phyloP scores from a whole-genome alignment of 2,797 vertebrate species.

The Chelmon rostratus region DNA sequence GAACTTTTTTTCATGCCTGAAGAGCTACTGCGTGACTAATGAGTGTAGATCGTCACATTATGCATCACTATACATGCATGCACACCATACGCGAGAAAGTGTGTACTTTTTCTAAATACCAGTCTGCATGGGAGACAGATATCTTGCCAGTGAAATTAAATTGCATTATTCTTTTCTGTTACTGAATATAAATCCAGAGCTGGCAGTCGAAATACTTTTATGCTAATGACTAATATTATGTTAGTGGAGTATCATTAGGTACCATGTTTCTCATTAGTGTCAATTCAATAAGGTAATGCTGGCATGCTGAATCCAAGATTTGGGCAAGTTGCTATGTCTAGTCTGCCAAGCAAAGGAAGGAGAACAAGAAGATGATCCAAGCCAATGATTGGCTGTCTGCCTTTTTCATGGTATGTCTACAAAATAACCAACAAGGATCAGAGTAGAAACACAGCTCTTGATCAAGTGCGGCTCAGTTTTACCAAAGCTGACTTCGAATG shows the following conservation, averaged over 20 bases:
- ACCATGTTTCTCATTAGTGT: constrained; percentile 31
- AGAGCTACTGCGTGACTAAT: constrained; percentile 30
- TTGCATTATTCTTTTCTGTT: neutral
- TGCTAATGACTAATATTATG: neutral
- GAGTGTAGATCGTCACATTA: constrained; percentile 7
- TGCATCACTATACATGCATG: constrained; percentile 7
- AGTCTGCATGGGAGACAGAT: neutral
- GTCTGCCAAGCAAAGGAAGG: neutral
- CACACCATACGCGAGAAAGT: neutral
- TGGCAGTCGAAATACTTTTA: neutral
- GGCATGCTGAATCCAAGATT: neutral
- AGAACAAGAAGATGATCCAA: neutral
- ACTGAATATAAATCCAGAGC: neutral
- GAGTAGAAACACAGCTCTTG: neutral
- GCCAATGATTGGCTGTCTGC: neutral
- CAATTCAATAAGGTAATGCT: constrained; percentile 14
- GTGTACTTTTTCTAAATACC: neutral
- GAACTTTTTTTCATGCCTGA: constrained; percentile 44
- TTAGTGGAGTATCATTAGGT: neutral
- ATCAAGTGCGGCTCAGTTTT: too few relatives aligned
- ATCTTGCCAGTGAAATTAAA: constrained; percentile 4
- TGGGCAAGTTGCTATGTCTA: neutral
- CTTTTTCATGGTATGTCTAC: neutral
- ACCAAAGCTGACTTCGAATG: too few relatives aligned
- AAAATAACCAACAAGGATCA: neutral